A percentile compares a stretch with the other conserved stretches of the same genome.
These are phyloP conservation scores for Nemoura dubitans DNA, from an alignment of 2,888 invertebrate genomes.

Conservation along the genomic window DNA sequence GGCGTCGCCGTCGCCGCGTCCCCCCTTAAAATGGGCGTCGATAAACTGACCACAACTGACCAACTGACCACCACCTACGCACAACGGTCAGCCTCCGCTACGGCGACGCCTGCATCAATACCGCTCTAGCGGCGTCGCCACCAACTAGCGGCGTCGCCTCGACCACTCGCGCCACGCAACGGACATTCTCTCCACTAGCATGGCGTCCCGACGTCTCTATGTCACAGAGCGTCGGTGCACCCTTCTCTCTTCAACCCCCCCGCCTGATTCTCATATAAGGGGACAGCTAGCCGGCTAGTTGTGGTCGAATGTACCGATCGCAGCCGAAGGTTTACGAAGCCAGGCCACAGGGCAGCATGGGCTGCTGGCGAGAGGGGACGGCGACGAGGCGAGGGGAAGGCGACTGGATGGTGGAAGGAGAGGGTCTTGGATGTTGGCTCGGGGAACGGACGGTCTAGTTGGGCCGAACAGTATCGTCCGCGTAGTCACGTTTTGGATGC, in stretches of 20 bases:
- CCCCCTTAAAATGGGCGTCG: background rate
- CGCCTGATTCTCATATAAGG: conserved; percentile 43
- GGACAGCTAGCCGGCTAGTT: conserved; percentile 48
- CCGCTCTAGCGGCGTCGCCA: conserved; percentile 30
- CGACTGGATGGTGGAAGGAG: conserved; percentile 23
- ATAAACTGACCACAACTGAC: conserved; percentile 35
- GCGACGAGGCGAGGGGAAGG: conserved; percentile 40
- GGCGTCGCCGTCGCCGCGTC: background rate
- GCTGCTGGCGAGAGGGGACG: conserved; percentile 33
- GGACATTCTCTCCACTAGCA: conserved; percentile 48
- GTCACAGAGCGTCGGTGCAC: conserved; percentile 36
- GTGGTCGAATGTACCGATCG: conserved; percentile 46
- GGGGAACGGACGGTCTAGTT: conserved; percentile 33
- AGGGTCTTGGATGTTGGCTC: conserved; percentile 13
- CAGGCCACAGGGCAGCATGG: conserved; percentile 41
- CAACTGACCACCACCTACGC: conserved; percentile 34
- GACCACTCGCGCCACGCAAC: conserved; percentile 48
- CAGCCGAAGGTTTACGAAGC: conserved; percentile 46
- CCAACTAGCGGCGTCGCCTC: conserved; percentile 41
- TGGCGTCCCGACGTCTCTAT: conserved; percentile 45
- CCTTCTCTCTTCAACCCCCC: conserved; percentile 21
- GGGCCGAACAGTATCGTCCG: conserved; percentile 37
- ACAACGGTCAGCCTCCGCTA: background rate
- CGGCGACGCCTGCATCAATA: conserved; percentile 16
- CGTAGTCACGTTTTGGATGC: conserved; percentile 33